A percentile compares a stretch with the other conserved stretches of the same genome.
These are phyloP conservation scores for Acanthornis magna DNA, from an alignment of 2,797 vertebrate genomes.

Conservation along the genomic window DNA sequence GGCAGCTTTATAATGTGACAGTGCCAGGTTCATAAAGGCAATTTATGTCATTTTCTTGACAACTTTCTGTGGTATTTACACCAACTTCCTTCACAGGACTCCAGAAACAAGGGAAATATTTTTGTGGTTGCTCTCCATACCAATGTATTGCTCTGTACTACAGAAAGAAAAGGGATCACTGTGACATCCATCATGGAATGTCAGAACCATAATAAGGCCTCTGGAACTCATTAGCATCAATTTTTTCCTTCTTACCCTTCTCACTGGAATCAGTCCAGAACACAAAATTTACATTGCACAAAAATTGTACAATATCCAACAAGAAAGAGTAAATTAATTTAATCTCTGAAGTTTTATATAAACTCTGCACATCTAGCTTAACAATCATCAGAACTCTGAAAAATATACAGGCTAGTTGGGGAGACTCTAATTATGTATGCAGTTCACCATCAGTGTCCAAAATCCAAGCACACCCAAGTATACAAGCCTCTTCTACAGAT, in stretches of 20 bases:
- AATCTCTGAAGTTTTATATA: not conserved
- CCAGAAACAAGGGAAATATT: not conserved
- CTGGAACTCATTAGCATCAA: not conserved
- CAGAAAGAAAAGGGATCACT: not conserved
- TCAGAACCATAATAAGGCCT: not conserved
- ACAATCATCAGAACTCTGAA: not conserved
- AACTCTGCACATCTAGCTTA: not conserved
- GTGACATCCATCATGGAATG: not conserved
- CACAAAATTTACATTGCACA: not conserved
- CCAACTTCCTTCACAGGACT: accelerated
- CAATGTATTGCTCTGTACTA: not conserved
- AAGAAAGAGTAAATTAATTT: not conserved
- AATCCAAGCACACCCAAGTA: not conserved
- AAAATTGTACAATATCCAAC: not conserved
- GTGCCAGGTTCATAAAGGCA: not conserved
- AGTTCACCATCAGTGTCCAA: not conserved
- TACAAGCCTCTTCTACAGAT: not conserved
- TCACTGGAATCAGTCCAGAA: not conserved
- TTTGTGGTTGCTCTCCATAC: not conserved
- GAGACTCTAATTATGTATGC: not conserved
- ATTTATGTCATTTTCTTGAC: not conserved
- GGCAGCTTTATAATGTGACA: not conserved
- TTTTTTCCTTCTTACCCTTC: not conserved
- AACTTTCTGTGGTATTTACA: not conserved
- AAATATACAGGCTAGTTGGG: not conserved